These are phyloP conservation scores for Pangasius macronema DNA, from an alignment of 2,797 vertebrate species.

Conservation along the genomic window DNA sequence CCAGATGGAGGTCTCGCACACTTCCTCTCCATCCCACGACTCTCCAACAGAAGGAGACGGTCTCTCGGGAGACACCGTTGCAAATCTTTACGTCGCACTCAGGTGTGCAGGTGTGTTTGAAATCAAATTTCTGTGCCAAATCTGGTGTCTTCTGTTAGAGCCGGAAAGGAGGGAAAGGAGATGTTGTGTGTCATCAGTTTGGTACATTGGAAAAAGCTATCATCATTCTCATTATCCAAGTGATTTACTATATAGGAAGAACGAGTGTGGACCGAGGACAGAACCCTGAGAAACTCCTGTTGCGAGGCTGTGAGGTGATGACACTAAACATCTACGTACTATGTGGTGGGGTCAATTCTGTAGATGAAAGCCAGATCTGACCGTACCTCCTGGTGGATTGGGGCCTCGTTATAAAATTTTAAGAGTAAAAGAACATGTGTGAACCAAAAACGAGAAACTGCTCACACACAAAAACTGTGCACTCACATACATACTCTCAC, in stretches of 20 bases:
- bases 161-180: neutral
- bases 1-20: slow-evolving; percentile 62
- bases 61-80: slow-evolving; percentile 47
- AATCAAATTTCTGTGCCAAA: neutral
- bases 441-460: neutral
- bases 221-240: neutral
- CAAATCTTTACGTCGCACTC: slow-evolving; percentile 52
- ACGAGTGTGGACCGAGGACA: neutral
- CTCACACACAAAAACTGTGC: neutral
- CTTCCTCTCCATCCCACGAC: slow-evolving; percentile 56
- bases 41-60: slow-evolving; percentile 47
- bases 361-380: neutral
- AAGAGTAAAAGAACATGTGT: neutral
- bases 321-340: neutral
- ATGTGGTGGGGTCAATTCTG: neutral
- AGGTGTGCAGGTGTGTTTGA: slow-evolving; percentile 31
- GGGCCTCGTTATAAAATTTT: neutral
- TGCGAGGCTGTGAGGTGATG: neutral
- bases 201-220: neutral
- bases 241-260: neutral
- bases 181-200: slow-evolving; percentile 18
- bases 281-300: neutral
- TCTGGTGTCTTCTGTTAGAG: neutral
- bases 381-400: neutral
- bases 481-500: too few species aligned